Base-by-base conservation (phyloP, 1,140 invertebrate species). In the Papilio helenus region DNA sequence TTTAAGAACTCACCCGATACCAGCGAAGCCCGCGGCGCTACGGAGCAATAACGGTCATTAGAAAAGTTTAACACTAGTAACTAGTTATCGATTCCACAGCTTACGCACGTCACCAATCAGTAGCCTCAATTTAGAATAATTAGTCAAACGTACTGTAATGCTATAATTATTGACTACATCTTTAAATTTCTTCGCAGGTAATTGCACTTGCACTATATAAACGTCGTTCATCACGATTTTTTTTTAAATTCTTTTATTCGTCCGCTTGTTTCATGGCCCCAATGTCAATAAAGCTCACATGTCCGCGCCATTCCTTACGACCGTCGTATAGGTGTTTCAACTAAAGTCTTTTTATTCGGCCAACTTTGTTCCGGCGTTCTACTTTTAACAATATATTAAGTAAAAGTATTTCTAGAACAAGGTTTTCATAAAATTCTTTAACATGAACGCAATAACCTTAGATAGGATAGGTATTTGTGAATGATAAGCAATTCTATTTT, bases 231-330 rank as follows among this genome's bases (percentile, higher is more conserved):
- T 46, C 3, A 42, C 8, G 39, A 42, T 42, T 3, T 12, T 46
- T 10, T n/a, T 20, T 5, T 9, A 20, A n/a, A 20, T 58, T 58
- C 9, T 3, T 23, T 58, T 58, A 39, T 20, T 12, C 2, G 20
- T 14, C 23, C 61, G 61, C 16, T 29, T 14, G 61, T 68, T 68
- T 68, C 23, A 29, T 29, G 26, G 61, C 61, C 61, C 26, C 26
- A 68, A 29, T 68, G 61, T 68, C 61, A 68, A 68, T 68, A 68
- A 68, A 68, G 61, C 61, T 68, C 61, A 68, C 61, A 68, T 68
- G 61, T 68, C 61, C 61, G 61, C 26, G 26, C 61, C 61, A 68
- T 68, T 68, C 61, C 61, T 68, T 68, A 68, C 61, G 23, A 29
- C 23, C 14, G 61, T 29, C 61, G 61, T 68, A 68, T 68, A 29